phyloP scores from a whole-genome alignment of 2,113 vertebrate species.

The Anser brachyrhynchus region DNA sequence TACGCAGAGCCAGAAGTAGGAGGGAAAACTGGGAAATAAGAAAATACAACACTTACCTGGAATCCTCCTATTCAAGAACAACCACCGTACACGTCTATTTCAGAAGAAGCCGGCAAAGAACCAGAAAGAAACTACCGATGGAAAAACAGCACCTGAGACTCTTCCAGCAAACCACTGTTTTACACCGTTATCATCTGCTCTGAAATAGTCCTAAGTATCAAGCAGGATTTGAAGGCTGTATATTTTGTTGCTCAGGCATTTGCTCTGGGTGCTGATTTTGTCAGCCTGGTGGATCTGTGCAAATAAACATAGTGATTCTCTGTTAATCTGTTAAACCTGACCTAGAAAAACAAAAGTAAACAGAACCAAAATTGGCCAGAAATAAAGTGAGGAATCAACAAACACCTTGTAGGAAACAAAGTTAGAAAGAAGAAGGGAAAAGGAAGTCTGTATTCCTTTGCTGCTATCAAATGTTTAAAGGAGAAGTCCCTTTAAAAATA shows the following conservation, averaged over 20 bases:
- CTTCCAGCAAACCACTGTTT: background rate
- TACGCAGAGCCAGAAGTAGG: background rate
- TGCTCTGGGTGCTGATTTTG: background rate
- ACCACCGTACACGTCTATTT: background rate
- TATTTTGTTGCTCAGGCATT: background rate
- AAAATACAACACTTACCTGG: background rate
- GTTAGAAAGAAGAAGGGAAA: background rate
- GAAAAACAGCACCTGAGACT: background rate
- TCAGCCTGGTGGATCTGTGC: background rate
- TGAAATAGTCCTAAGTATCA: background rate
- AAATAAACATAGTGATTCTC: background rate
- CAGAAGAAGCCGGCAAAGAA: background rate
- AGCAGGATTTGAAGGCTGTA: background rate
- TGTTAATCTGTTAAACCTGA: background rate
- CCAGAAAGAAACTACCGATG: background rate
- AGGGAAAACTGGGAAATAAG: background rate
- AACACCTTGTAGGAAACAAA: background rate
- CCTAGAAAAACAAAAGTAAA: background rate
- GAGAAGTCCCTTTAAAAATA: background rate
- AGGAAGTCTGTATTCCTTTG: background rate
- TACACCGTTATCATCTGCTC: background rate
- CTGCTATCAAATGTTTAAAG: background rate
- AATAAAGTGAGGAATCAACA: background rate
- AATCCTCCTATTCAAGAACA: background rate
- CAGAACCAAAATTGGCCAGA: background rate